Conservation (phyloP, 2,113 vertebrate species). For the Cichladusa arquata region DNA sequence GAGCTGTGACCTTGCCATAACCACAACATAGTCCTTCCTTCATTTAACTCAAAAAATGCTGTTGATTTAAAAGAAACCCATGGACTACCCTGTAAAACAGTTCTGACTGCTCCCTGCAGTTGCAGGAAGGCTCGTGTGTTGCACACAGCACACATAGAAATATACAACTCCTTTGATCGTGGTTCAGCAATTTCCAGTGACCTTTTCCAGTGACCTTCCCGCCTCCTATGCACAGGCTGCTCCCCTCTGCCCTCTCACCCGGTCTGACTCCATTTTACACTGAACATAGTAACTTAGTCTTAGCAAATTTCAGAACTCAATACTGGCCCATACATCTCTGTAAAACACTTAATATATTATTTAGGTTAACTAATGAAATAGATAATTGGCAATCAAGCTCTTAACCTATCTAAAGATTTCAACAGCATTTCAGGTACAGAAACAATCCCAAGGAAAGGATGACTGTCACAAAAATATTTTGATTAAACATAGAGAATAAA, state of each 20-base stretch:
- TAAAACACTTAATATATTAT: not conserved
- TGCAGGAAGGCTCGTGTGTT: not conserved
- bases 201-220: conserved; percentile 3
- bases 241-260: not conserved
- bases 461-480: not conserved
- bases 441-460: not conserved
- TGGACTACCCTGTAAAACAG: not conserved
- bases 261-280: not conserved
- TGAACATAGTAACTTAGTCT: not conserved
- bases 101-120: not conserved
- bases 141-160: not conserved
- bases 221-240: not conserved
- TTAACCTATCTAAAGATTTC: not conserved
- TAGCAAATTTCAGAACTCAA: not conserved
- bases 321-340: not conserved
- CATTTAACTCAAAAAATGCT: not conserved
- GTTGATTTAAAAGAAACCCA: not conserved
- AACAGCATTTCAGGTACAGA: not conserved
- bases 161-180: not conserved
- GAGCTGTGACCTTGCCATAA: not conserved
- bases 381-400: not conserved
- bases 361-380: not conserved
- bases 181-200: not conserved
- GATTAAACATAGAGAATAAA: not conserved
- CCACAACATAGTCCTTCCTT: not conserved